Evolutionary conservation across 1,140 invertebrate species (phyloP).

Genomic region (Drosophila arizonae): DNA sequence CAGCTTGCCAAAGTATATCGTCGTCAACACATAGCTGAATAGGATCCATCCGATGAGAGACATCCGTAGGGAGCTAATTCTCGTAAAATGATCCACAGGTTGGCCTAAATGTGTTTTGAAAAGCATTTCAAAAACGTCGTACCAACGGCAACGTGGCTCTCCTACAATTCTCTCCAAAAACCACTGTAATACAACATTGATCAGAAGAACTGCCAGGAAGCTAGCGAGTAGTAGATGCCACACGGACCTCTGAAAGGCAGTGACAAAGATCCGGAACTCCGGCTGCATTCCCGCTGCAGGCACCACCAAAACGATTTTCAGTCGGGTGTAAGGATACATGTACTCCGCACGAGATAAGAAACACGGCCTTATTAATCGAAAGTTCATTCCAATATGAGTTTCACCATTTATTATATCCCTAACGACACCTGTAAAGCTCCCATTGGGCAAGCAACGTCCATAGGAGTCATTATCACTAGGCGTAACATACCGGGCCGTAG

Average conservation of each 20-base stretch:
- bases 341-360: constrained; percentile 58
- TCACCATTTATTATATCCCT: constrained; percentile 44
- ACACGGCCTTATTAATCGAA: constrained; percentile 49
- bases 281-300: constrained; percentile 65
- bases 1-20: constrained; percentile 75
- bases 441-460: constrained; percentile 58
- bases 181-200: constrained; percentile 43
- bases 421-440: constrained; percentile 61
- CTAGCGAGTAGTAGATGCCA: constrained; percentile 61
- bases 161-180: constrained; percentile 21
- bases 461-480: constrained; percentile 66
- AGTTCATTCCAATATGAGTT: constrained; percentile 65
- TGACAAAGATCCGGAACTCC: constrained; percentile 66
- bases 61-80: constrained; percentile 59
- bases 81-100: constrained; percentile 51
- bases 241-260: constrained; percentile 54
- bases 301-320: constrained; percentile 54
- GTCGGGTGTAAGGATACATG: constrained; percentile 54
- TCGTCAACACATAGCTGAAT: constrained; percentile 72
- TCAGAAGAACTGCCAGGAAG: constrained; percentile 50
- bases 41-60: constrained; percentile 73
- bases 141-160: constrained; percentile 35
- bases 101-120: constrained; percentile 69
- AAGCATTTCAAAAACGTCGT: constrained; percentile 65
- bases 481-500: constrained; percentile 55